Percentiles rank a stretch among this genome's conserved stretches.
These are phyloP conservation scores for Xenotilapia longispinis DNA, from an alignment of 2,113 vertebrate species.

Conservation along the genomic window DNA sequence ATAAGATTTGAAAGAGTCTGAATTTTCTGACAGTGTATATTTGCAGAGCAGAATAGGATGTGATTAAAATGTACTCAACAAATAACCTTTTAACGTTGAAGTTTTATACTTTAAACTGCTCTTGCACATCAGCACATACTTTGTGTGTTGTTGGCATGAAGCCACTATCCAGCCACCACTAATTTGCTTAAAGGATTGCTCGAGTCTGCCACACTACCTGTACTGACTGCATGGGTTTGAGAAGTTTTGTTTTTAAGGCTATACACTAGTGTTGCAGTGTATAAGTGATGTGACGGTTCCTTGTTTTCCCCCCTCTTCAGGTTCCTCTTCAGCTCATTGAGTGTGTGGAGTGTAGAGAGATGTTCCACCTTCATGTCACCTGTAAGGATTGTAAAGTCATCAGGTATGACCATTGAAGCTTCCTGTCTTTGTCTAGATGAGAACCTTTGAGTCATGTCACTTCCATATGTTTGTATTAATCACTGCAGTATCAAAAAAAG, in stretches of 20 bases:
- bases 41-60: not conserved
- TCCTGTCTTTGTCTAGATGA: not conserved
- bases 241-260: not conserved
- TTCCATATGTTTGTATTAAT: not conserved
- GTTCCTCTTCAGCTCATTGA: conserved; percentile 95
- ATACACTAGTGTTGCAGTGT: not conserved
- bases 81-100: not conserved
- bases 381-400: conserved; percentile 98
- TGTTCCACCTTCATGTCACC: conserved; percentile 95
- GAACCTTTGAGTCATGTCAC: not conserved
- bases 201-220: not conserved
- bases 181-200: not conserved
- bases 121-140: not conserved
- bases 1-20: not conserved
- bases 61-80: not conserved
- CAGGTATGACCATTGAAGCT: conserved; percentile 70
- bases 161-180: not conserved
- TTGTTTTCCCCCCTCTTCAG: conserved; percentile 50
- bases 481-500: not conserved
- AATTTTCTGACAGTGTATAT: not conserved
- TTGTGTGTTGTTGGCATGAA: not conserved
- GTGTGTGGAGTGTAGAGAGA: conserved; percentile 90
- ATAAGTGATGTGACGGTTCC: not conserved
- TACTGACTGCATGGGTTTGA: conserved; percentile 33
- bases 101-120: not conserved